Evolutionary conservation across 2,888 invertebrate species (phyloP).

Genomic region (Eristalis tenax): DNA sequence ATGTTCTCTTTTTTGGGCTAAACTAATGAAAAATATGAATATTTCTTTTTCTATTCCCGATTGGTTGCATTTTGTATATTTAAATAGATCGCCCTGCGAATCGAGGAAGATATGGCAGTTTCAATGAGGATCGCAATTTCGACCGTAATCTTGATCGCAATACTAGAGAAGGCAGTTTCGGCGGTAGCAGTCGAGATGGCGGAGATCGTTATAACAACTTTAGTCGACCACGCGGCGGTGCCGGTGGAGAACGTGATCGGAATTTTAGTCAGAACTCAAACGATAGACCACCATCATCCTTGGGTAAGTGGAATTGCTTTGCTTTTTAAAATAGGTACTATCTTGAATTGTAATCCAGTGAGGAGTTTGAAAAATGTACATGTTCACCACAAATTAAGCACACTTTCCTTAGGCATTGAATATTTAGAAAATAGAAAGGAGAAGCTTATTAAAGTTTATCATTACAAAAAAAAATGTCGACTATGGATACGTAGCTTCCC

Average conservation of each 20-base stretch:
- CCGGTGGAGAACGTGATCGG: slow-evolving; percentile 76
- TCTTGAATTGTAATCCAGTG: no score
- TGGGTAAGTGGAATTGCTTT: slow-evolving; percentile 69
- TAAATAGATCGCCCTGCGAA: slow-evolving; percentile 80
- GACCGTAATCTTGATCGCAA: slow-evolving; percentile 79
- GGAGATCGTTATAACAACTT: slow-evolving; percentile 81
- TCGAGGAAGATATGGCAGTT: slow-evolving; percentile 81
- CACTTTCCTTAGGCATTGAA: no score
- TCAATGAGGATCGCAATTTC: slow-evolving; percentile 79
- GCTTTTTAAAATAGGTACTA: no score
- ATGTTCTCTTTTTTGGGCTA: slow-evolving; percentile 52
- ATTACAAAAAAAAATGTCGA: no score
- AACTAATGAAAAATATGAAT: background rate
- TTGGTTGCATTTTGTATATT: slow-evolving; percentile 26
- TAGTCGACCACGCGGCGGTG: slow-evolving; percentile 79
- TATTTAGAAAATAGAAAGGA: no score
- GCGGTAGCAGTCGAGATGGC: slow-evolving; percentile 79
- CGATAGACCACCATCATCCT: slow-evolving; percentile 74
- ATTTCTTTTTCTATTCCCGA: slow-evolving; percentile 4
- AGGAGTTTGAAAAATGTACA: background rate
- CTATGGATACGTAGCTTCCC: no score
- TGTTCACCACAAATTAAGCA: no score
- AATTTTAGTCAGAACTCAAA: slow-evolving; percentile 77
- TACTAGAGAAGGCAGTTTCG: slow-evolving; percentile 79
- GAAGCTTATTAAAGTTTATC: no score